Evolutionary conservation across 2,888 invertebrate species (phyloP).

Genomic region (Acronicta aceris): DNA sequence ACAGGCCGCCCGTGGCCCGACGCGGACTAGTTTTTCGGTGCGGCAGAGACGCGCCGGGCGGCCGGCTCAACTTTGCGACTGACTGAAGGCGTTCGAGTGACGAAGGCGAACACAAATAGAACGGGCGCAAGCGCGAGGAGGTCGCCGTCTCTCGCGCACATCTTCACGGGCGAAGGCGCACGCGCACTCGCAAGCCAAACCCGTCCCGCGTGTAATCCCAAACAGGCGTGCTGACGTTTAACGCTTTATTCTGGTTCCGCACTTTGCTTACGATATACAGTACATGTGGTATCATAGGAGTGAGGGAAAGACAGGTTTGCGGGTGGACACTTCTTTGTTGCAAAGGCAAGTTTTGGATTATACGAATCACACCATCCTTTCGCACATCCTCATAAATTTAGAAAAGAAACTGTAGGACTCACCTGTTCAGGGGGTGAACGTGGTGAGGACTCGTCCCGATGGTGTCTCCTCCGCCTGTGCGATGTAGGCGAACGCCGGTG

Average conservation of each 20-base stretch:
- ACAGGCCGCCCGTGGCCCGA: conserved; percentile 78
- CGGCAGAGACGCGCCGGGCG: conserved; percentile 85
- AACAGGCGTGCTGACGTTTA: conserved; percentile 83
- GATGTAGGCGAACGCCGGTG: conserved; percentile 94
- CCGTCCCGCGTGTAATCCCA: conserved; percentile 82
- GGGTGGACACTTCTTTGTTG: conserved; percentile 81
- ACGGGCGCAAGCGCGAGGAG: conserved; percentile 88
- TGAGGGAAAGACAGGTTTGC: conserved; percentile 73
- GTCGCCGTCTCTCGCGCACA: conserved; percentile 88
- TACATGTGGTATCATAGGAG: conserved; percentile 62
- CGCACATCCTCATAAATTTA: conserved; percentile 68
- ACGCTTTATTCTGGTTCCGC: conserved; percentile 85
- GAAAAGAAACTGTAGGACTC: conserved; percentile 76
- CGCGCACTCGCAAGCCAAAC: conserved; percentile 86
- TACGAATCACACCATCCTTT: conserved; percentile 69
- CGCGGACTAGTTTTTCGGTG: conserved; percentile 77
- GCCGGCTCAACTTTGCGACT: conserved; percentile 86
- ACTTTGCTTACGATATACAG: conserved; percentile 73
- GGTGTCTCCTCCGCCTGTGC: conserved; percentile 92
- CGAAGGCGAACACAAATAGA: conserved; percentile 89
- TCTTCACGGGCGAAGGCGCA: conserved; percentile 88
- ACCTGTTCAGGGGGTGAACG: conserved; percentile 87
- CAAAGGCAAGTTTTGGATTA: conserved; percentile 75
- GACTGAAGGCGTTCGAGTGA: conserved; percentile 88
- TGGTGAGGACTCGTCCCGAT: conserved; percentile 84